Evolutionary conservation across 1,140 invertebrate species (phyloP).

Genomic region (Nomia melanderi): DNA sequence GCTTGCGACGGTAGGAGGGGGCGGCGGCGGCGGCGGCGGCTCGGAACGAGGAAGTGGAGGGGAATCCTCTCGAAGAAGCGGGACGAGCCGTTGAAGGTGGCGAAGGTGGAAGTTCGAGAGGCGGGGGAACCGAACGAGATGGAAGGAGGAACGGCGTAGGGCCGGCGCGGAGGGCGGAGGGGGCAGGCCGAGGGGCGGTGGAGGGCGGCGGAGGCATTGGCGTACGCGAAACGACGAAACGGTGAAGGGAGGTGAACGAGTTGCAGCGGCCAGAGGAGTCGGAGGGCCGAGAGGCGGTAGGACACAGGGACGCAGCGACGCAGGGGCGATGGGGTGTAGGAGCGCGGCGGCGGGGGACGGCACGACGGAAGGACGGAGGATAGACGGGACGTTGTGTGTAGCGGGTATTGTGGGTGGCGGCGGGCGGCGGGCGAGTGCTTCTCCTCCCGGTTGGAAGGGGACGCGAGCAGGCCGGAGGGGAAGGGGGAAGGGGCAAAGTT

Average conservation of each 20-base stretch:
- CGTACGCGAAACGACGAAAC: slow-evolving; percentile 8
- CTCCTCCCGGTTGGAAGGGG: no score
- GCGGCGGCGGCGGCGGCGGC: slow-evolving; percentile 19
- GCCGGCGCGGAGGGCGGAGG: slow-evolving; percentile 20
- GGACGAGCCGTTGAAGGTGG: slow-evolving; percentile 43
- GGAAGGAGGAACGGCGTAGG: slow-evolving; percentile 28
- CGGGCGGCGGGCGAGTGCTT: no score
- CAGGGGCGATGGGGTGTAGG: no score
- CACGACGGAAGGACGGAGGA: neutral
- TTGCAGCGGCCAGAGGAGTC: slow-evolving; percentile 8
- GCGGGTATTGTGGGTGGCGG: neutral
- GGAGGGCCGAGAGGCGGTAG: slow-evolving; percentile 10
- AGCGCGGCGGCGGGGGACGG: no score
- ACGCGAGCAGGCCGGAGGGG: no score
- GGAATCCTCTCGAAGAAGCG: slow-evolving; percentile 44
- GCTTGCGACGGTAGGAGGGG: slow-evolving; percentile 18
- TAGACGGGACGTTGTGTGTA: slow-evolving; percentile 5
- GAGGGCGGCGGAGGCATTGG: neutral
- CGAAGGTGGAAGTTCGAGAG: slow-evolving; percentile 38
- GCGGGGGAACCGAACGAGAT: slow-evolving; percentile 34
- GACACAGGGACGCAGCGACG: no score
- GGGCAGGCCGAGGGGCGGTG: slow-evolving; percentile 7
- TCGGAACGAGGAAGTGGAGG: slow-evolving; percentile 27
- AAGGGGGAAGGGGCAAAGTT: slow-evolving; percentile 64
- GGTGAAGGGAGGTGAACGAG: slow-evolving; percentile 19